phyloP scores from a whole-genome alignment of 2,888 invertebrate species.

The Gortyna flavago region DNA sequence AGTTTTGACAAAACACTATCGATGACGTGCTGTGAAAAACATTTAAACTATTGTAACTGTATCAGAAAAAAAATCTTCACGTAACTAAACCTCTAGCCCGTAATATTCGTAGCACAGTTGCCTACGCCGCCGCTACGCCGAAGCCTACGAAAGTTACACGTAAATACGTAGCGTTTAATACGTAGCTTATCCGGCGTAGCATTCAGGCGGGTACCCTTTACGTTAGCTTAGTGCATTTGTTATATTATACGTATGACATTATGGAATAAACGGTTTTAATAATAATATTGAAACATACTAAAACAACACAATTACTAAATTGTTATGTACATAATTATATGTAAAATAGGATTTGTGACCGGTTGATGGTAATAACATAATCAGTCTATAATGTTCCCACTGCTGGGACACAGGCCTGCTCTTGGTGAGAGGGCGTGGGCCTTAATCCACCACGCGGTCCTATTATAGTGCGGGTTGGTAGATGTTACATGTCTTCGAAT shows the following conservation, averaged over 20 bases:
- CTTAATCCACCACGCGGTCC: no score
- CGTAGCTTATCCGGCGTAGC: slow-evolving; percentile 20
- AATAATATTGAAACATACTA: not conserved
- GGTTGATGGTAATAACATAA: no score
- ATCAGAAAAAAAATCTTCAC: not conserved
- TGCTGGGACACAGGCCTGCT: no score
- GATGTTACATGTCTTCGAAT: no score
- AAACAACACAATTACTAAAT: not conserved
- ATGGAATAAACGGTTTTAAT: not conserved
- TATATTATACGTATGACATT: not conserved
- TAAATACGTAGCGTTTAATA: slow-evolving; percentile 9
- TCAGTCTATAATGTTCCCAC: no score
- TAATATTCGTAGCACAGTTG: slow-evolving; percentile 39
- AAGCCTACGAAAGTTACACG: slow-evolving; percentile 29
- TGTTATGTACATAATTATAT: not conserved
- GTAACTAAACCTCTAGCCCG: not conserved
- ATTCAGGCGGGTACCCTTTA: not conserved
- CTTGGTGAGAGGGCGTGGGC: no score
- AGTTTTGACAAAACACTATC: not conserved
- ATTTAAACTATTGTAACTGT: not conserved
- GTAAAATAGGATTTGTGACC: no score
- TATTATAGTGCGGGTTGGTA: no score
- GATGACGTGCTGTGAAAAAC: not conserved
- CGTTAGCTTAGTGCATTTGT: not conserved
- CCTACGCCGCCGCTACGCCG: slow-evolving; percentile 38